Base-by-base conservation (phyloP, 2,888 invertebrate species). In the Gryllus longicercus region DNA sequence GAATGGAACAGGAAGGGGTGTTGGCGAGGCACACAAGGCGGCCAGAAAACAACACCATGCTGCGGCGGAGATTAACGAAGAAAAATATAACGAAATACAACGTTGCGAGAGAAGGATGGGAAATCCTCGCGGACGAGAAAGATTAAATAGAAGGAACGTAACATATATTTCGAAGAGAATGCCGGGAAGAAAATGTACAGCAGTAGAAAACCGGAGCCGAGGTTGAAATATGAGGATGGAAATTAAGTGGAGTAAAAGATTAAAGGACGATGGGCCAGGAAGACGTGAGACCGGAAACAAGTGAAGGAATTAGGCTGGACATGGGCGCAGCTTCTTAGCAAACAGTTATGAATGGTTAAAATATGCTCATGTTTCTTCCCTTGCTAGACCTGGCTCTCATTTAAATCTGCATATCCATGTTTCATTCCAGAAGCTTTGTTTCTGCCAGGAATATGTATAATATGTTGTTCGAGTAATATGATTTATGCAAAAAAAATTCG, bases 221-320 rank as follows among this genome's bases (percentile, higher is more conserved):
- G n/a, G 14, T 63, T 63, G 63, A 63, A 63, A 63, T 63, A 63
- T 63, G 63, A 63, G n/a, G 63, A 63, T 18, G 63, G n/a, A n/a
- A 63, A 63, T 63, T 63, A n/a, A 63, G 14, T 63, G 63, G 63
- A 63, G n/a, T 63, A 63, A 63, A 63, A 63, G 14, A 63, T 63
- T 63, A 63, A 63, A 63, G 63, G n/a, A n/a, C 14, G 63, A 63
- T 63, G 63, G n/a, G 63, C 63, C n/a, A 63, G n/a, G 63, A 63
- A 63, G 38, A 38, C 38, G 5, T 5, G 38, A 38, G 38, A 38
- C 38, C 38, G 38, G 38, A 38, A 38, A 38, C 21, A 38, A 38
- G 38, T 38, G 38, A 38, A 38, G 38, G 38, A 38, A 38, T 38
- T 38, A 38, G 38, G 38, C 38, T 38, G 38, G 38, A 38, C 38